These are phyloP conservation scores for Andrena haemorrhoa DNA, from an alignment of 2,888 invertebrate genomes.

Conservation along the genomic window DNA sequence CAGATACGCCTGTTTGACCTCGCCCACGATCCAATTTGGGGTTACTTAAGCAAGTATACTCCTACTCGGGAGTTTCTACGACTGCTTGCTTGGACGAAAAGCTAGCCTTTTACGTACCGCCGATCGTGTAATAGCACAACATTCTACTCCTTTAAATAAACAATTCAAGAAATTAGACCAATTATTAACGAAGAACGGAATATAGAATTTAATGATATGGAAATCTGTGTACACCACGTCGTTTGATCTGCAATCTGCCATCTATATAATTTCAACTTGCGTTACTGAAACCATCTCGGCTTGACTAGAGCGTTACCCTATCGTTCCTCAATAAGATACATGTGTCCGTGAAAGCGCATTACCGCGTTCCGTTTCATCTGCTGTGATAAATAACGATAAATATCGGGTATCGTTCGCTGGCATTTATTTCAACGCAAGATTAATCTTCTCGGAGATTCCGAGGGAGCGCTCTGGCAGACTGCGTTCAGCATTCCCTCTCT, in stretches of 20 bases:
- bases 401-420: background rate
- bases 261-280: no score
- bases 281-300: no score
- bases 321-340: no score
- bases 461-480: background rate
- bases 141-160: no score
- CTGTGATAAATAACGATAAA: background rate
- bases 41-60: slow-evolving; percentile 51
- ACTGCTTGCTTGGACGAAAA: background rate
- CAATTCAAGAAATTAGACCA: no score
- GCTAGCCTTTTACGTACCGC: background rate
- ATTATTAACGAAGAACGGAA: no score
- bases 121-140: background rate
- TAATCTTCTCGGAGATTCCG: background rate
- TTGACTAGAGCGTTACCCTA: no score
- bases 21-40: slow-evolving; percentile 61
- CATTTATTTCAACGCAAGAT: background rate
- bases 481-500: background rate
- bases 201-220: no score
- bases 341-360: no score
- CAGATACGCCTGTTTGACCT: slow-evolving; percentile 67
- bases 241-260: no score
- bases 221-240: no score
- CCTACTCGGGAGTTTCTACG: slow-evolving; percentile 6
- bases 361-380: background rate